These are phyloP conservation scores for Ceyx margarethae DNA, from an alignment of 2,113 vertebrate genomes.

Conservation along the genomic window DNA sequence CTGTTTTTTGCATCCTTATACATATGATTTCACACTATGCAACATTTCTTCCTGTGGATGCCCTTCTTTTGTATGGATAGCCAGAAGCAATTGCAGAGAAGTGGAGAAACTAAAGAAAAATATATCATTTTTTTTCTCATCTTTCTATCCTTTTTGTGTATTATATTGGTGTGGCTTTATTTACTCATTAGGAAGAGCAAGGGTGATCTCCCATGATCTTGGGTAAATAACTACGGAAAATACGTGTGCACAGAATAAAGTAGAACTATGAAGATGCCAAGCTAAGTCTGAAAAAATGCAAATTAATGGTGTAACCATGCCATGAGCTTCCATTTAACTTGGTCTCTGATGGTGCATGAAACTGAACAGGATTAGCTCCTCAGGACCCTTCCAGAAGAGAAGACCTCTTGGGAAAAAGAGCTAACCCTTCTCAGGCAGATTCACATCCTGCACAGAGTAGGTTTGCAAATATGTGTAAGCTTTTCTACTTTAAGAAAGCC, in stretches of 20 bases:
- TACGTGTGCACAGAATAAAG: neutral
- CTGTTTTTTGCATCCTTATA: neutral
- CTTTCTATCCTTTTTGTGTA: neutral
- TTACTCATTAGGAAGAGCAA: neutral
- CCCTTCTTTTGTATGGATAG: neutral
- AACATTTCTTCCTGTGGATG: neutral
- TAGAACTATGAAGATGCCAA: neutral
- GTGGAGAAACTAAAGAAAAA: neutral
- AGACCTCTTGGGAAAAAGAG: neutral
- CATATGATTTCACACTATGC: conserved; percentile 3
- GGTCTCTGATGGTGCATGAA: neutral
- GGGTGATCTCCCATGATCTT: neutral
- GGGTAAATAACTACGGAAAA: neutral
- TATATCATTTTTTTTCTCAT: neutral
- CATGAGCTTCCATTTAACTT: neutral
- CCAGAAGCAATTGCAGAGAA: neutral
- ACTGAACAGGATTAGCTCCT: neutral
- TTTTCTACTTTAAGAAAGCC: neutral
- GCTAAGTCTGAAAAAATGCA: neutral
- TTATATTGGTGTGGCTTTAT: neutral
- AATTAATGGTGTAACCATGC: neutral
- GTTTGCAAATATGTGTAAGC: neutral
- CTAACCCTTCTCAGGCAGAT: neutral
- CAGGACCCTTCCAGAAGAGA: neutral
- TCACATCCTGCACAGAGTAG: neutral